Conservation (phyloP, 2,797 vertebrate species). For the Brotula barbata region DNA sequence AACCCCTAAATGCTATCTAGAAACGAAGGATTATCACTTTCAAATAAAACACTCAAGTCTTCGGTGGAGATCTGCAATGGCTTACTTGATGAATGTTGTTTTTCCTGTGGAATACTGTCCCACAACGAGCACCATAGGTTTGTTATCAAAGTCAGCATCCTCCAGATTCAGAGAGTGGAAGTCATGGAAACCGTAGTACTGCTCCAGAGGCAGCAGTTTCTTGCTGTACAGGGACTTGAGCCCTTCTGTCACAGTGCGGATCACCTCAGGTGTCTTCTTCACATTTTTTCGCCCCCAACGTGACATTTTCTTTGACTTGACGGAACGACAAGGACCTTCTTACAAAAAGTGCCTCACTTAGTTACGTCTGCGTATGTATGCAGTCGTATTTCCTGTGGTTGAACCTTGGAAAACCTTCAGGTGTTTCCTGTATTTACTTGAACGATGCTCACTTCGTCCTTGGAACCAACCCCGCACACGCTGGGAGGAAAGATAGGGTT, state of each 20-base stretch:
- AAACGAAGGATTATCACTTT: too few relatives aligned
- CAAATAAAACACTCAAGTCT: not conserved
- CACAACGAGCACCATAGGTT: constrained; percentile 94
- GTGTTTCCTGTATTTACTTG: constrained; percentile 74
- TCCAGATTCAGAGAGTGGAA: constrained; percentile 90
- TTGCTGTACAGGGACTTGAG: constrained; percentile 89
- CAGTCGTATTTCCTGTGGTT: constrained; percentile 51
- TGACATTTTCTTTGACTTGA: constrained; percentile 80
- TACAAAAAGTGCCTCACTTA: constrained; percentile 32
- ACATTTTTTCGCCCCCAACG: constrained; percentile 89
- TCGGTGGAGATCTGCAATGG: constrained; percentile 1
- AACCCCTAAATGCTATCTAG: too few relatives aligned
- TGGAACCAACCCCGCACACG: constrained; percentile 36
- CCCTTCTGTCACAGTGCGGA: constrained; percentile 91
- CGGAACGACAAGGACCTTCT: constrained; percentile 28
- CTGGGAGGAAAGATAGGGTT: constrained; percentile 23
- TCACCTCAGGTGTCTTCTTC: constrained; percentile 88
- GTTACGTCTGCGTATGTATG: constrained; percentile 26
- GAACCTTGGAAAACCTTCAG: constrained; percentile 58
- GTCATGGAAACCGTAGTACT: constrained; percentile 89
- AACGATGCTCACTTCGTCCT: constrained; percentile 58
- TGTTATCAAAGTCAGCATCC: constrained; percentile 92
- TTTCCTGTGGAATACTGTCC: constrained; percentile 95
- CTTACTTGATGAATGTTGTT: constrained; percentile 91
- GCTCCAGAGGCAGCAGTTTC: constrained; percentile 90